phyloP scores from a whole-genome alignment of 2,113 vertebrate genomes.

The Panthera uncia region DNA sequence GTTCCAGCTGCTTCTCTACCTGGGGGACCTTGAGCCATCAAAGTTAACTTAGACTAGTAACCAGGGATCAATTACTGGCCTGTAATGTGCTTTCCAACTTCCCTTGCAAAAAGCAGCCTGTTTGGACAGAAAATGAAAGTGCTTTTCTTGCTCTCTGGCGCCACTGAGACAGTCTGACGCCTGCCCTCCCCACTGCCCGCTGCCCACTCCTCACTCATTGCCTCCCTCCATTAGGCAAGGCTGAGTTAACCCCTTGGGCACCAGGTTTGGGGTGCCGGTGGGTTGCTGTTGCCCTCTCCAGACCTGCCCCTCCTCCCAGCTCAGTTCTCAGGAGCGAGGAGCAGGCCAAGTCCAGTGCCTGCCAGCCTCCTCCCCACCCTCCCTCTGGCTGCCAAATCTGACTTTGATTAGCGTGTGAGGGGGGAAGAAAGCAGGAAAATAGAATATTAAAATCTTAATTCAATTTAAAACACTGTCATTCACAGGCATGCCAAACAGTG shows the following conservation, averaged over 20 bases:
- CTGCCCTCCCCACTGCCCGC: neutral
- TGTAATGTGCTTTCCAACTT: neutral
- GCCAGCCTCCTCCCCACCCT: constrained; percentile 54
- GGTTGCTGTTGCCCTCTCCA: neutral
- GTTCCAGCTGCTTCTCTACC: neutral
- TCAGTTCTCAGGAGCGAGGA: neutral
- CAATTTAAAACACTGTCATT: constrained; percentile 86
- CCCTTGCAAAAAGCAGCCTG: neutral
- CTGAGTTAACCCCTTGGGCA: neutral
- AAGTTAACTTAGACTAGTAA: constrained; percentile 16
- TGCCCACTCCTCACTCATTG: neutral
- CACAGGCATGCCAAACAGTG: constrained; percentile 82
- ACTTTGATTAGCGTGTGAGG: constrained; percentile 80
- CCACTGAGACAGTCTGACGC: neutral
- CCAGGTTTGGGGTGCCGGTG: neutral
- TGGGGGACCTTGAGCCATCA: neutral
- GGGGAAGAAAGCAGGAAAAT: constrained; percentile 75
- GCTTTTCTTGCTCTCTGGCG: neutral
- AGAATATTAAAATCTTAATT: constrained; percentile 86
- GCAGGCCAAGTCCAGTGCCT: constrained; percentile 51
- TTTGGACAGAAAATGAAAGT: constrained; percentile 42
- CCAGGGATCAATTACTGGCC: constrained; percentile 1
- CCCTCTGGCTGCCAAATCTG: constrained; percentile 48
- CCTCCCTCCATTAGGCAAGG: neutral
- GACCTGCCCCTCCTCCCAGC: neutral